phyloP scores from a whole-genome alignment of 2,113 vertebrate species.

The Nymphicus hollandicus region DNA sequence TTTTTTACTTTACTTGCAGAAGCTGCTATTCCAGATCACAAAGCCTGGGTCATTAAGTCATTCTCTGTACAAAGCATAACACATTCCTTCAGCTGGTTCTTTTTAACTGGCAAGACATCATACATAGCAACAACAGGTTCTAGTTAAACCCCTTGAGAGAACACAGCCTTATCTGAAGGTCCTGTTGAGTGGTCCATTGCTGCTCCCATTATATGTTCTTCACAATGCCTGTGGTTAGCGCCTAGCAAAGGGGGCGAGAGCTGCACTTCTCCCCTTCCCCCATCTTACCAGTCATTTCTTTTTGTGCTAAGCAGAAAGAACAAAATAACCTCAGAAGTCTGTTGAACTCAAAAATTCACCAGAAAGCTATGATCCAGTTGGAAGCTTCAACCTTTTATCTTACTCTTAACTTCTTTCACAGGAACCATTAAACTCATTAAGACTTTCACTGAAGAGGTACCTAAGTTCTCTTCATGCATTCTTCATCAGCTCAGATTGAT shows the following conservation, averaged over 20 bases:
- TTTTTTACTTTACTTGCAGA: not conserved
- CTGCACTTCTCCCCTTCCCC: not conserved
- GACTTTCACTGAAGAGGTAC: not conserved
- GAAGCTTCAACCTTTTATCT: not conserved
- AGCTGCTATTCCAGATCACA: not conserved
- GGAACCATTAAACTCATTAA: not conserved
- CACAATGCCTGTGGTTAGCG: not conserved
- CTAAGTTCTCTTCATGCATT: not conserved
- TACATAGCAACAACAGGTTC: not conserved
- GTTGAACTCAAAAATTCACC: not conserved
- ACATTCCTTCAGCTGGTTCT: not conserved
- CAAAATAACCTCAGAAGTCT: not conserved
- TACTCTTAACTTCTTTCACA: not conserved
- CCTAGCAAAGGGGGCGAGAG: not conserved
- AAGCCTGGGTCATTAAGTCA: not conserved
- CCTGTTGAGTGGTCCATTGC: not conserved
- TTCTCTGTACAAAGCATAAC: not conserved
- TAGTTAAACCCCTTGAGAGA: not conserved
- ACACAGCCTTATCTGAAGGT: not conserved
- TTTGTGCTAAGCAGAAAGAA: not conserved
- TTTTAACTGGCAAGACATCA: not conserved
- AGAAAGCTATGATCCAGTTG: not conserved
- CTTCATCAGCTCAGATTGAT: not conserved
- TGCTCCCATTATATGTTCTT: not conserved
- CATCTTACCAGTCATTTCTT: not conserved